These are phyloP conservation scores for Sycobia sp. DNA, from an alignment of 1,140 invertebrate species.

Conservation along the genomic window DNA sequence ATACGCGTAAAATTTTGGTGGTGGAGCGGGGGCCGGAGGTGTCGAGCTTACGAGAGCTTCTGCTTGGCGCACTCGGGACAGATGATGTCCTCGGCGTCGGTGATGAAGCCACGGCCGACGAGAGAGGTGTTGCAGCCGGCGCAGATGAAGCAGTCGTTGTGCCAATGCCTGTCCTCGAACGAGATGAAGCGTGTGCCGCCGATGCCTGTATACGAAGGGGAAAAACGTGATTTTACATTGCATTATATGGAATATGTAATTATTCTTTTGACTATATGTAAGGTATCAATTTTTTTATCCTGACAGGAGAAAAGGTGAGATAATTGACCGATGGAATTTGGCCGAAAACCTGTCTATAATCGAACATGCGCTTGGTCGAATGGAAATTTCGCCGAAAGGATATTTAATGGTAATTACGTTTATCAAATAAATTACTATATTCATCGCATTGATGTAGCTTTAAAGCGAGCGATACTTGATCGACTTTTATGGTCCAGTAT, in stretches of 20 bases:
- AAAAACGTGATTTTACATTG: background rate
- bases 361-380: too few species aligned
- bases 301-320: too few species aligned
- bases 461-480: too few species aligned
- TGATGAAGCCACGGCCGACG: slow-evolving; percentile 98
- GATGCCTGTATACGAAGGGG: slow-evolving; percentile 72
- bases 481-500: too few species aligned
- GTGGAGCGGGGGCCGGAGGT: background rate
- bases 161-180: slow-evolving; percentile 99
- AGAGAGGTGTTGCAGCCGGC: slow-evolving; percentile 92
- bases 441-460: too few species aligned
- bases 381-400: too few species aligned
- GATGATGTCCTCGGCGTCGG: slow-evolving; percentile 94
- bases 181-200: slow-evolving; percentile 99
- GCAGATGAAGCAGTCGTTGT: slow-evolving; percentile 99
- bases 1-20: background rate
- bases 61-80: slow-evolving; percentile 99
- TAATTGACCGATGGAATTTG: too few species aligned
- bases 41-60: slow-evolving; percentile 77
- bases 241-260: too few species aligned
- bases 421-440: too few species aligned
- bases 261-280: background rate
- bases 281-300: too few species aligned
- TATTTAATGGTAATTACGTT: too few species aligned
- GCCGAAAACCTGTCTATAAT: too few species aligned